A percentile compares a stretch with the other conserved stretches of the same genome.
phyloP scores from a whole-genome alignment of 2,888 invertebrate species.

The Meganola albula region DNA sequence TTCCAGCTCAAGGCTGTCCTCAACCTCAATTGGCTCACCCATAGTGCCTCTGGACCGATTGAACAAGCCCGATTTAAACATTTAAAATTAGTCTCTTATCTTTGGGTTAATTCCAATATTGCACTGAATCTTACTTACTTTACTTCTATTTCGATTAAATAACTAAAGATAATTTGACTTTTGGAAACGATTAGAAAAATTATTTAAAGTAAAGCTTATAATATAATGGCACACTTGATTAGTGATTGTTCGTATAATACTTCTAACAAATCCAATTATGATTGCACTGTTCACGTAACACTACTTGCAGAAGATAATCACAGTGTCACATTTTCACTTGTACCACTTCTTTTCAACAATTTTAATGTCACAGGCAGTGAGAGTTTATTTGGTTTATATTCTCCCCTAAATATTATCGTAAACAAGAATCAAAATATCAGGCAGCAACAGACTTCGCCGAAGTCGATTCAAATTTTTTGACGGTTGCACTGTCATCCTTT shows the following conservation, averaged over 20 bases:
- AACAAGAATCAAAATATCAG: constrained; percentile 67
- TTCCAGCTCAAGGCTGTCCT: constrained; percentile 83
- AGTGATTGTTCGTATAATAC: constrained; percentile 20
- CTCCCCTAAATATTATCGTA: constrained; percentile 64
- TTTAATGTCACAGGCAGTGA: too few species aligned
- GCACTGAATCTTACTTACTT: constrained; percentile 40
- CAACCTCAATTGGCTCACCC: constrained; percentile 67
- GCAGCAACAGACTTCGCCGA: constrained; percentile 57
- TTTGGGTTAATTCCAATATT: constrained; percentile 65
- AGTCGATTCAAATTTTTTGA: constrained; percentile 62
- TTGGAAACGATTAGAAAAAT: constrained; percentile 55
- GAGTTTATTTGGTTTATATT: constrained; percentile 7
- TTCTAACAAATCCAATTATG: constrained; percentile 36
- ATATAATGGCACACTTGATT: constrained; percentile 58
- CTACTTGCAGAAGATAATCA: constrained; percentile 31
- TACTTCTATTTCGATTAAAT: constrained; percentile 33
- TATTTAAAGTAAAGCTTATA: constrained; percentile 49
- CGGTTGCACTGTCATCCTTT: constrained; percentile 68
- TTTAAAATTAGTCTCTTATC: constrained; percentile 53
- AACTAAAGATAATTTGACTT: constrained; percentile 46
- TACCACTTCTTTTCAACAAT: constrained; percentile 30
- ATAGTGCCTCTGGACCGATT: constrained; percentile 63
- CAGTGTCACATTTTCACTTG: constrained; percentile 53
- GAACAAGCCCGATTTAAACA: constrained; percentile 69
- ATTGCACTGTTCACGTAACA: constrained; percentile 36